A percentile compares a stretch with the other conserved stretches of the same genome.
These are phyloP conservation scores for Phymorhynchus buccinoides DNA, from an alignment of 1,140 invertebrate genomes.

Conservation along the genomic window DNA sequence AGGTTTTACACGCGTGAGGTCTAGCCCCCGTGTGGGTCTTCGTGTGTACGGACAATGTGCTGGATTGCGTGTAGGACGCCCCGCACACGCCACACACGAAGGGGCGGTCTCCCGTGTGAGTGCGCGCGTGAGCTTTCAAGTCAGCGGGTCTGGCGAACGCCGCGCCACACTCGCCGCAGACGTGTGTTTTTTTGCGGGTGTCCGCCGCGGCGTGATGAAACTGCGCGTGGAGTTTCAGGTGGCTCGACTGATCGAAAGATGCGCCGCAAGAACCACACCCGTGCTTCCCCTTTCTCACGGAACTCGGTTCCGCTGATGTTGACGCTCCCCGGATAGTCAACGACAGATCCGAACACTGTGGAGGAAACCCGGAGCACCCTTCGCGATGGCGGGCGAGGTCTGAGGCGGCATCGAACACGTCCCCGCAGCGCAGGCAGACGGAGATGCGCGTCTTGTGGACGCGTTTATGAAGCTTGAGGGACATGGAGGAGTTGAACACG, in stretches of 20 bases:
- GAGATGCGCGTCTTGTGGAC: not conserved
- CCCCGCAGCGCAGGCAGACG: constrained; percentile 9
- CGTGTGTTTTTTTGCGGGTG: constrained; percentile 30
- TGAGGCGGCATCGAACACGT: not conserved
- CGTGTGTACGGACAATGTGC: constrained; percentile 27
- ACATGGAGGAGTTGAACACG: constrained; percentile 13
- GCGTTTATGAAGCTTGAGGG: constrained; percentile 22
- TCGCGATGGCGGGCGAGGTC: not conserved
- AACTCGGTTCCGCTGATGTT: not conserved
- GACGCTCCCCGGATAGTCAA: not conserved
- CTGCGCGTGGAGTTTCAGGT: constrained; percentile 30
- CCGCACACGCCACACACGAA: constrained; percentile 42
- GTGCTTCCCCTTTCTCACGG: not conserved
- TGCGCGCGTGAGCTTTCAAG: constrained; percentile 61
- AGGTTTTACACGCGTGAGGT: constrained; percentile 82
- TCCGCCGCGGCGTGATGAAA: constrained; percentile 40
- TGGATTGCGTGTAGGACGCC: constrained; percentile 26
- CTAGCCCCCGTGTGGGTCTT: constrained; percentile 71
- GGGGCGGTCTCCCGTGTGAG: constrained; percentile 68
- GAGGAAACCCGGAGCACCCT: not conserved
- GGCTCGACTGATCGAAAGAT: not conserved
- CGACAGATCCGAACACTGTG: not conserved
- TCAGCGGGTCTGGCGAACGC: constrained; percentile 2
- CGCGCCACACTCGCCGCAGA: constrained; percentile 35
- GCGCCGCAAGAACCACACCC: not conserved